Percentiles rank a stretch among this genome's conserved stretches.
Conservation (phyloP, 2,888 invertebrate species). For the Acrocyrtus sp. region DNA sequence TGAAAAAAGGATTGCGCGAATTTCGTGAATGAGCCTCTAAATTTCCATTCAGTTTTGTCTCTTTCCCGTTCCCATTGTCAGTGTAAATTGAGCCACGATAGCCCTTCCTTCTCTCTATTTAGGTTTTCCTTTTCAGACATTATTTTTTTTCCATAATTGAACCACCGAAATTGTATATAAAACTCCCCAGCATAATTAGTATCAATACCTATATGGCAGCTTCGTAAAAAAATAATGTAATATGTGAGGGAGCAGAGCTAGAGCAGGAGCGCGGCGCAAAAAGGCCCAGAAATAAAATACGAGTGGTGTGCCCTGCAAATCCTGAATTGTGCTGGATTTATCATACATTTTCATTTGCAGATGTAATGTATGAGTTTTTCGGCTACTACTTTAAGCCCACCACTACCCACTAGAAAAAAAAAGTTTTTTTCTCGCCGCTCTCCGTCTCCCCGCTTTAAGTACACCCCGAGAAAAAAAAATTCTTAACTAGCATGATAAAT, state of each 20-base stretch:
- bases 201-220: neutral
- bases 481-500: neutral
- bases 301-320: conserved; percentile 9
- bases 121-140: too few species aligned
- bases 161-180: too few species aligned
- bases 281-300: too few species aligned
- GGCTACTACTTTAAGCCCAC: too few species aligned
- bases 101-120: neutral
- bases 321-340: conserved; percentile 39
- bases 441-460: too few species aligned
- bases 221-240: neutral
- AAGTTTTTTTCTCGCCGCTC: too few species aligned
- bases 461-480: too few species aligned
- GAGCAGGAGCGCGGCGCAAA: too few species aligned
- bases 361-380: conserved; percentile 12
- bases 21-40: neutral
- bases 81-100: neutral
- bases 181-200: neutral
- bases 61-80: neutral
- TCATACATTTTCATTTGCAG: conserved; percentile 50
- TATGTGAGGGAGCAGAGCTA: neutral
- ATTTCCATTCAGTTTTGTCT: neutral
- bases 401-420: too few species aligned
- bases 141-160: too few species aligned
- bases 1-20: neutral